Evolutionary conservation across 2,888 invertebrate species (phyloP).

Genomic region (Stenoptilia bipunctidactyla): DNA sequence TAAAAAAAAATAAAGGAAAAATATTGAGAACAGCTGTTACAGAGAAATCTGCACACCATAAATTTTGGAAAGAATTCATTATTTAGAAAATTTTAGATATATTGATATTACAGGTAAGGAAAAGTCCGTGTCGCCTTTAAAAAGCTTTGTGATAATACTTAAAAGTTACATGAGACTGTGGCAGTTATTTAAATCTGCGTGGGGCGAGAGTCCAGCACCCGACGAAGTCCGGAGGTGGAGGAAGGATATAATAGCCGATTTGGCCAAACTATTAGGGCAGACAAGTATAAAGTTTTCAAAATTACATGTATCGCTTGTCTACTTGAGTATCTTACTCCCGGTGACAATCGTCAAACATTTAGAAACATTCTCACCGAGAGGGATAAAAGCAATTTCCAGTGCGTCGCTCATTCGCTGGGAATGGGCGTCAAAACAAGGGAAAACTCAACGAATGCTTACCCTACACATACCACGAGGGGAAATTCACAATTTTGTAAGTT

Average conservation of each 20-base stretch:
- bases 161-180: too few species aligned
- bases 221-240: too few species aligned
- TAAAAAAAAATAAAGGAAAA: too few species aligned
- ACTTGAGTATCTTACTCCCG: constrained; percentile 7
- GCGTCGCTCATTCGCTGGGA: constrained; percentile 4
- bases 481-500: too few species aligned
- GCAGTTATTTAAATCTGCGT: too few species aligned
- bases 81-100: neutral
- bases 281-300: constrained; percentile 1
- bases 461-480: neutral
- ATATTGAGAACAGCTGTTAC: too few species aligned
- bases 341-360: constrained; percentile 7
- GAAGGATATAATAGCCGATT: constrained; percentile 4
- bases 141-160: too few species aligned
- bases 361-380: constrained; percentile 7
- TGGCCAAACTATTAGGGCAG: constrained; percentile 3
- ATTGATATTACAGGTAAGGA: neutral
- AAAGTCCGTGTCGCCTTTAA: too few species aligned
- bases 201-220: too few species aligned
- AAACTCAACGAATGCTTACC: neutral
- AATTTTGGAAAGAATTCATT: too few species aligned
- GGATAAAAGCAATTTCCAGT: constrained; percentile 8
- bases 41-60: too few species aligned
- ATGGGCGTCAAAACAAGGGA: neutral
- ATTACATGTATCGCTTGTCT: constrained; percentile 5